Base-by-base conservation (phyloP, 2,888 invertebrate species). In the Hydropsyche betteni region DNA sequence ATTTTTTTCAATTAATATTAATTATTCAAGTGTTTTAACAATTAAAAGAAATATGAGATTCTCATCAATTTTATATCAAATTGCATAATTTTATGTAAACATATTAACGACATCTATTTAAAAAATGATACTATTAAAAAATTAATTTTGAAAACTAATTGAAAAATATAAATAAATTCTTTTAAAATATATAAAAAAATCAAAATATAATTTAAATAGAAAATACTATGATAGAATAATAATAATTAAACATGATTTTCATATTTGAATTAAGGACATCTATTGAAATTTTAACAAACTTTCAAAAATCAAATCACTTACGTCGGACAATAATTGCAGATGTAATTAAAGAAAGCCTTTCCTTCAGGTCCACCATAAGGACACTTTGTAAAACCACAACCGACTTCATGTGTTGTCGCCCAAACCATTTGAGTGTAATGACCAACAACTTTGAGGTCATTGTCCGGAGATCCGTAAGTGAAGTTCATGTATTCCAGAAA, bases 401-500 rank as follows among this genome's bases (percentile, higher is more conserved):
- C 94, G 14, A 94, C 90, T 82, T 91, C 90, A 82, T 93, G 93
- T 24, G 90, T 91, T 3, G 92, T 88, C 10, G 93, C 93, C 94
- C 94, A 94, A 34, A 92, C 93, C 91, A 94, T 90, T 84, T 94
- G 94, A 0, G 94, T 94, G 83, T 94, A 94, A 84, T 94, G 94
- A 0, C 94, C 94, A 33, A 93, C 88, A 12, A 88, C 87, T 78
- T 87, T 86, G 3, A 93, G 82, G 81, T 91, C 87, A 81, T 90
- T 90, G 69, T 84, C 82, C 0, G 87, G 85, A 38, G 88, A 84
- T 0, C 92, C 94, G 81, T 91, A 94, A 0, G 90, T 91, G 82
- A 94, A 94, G 80, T 92, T 90, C 80, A 90, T 86, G 81, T 91
- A 90, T 83, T 94, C 94, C 74, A 92, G 83, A 83, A 90, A 93